A percentile compares a stretch with the other conserved stretches of the same genome.
These are phyloP conservation scores for Paralvinella palmiformis DNA, from an alignment of 1,140 invertebrate genomes.

Conservation along the genomic window DNA sequence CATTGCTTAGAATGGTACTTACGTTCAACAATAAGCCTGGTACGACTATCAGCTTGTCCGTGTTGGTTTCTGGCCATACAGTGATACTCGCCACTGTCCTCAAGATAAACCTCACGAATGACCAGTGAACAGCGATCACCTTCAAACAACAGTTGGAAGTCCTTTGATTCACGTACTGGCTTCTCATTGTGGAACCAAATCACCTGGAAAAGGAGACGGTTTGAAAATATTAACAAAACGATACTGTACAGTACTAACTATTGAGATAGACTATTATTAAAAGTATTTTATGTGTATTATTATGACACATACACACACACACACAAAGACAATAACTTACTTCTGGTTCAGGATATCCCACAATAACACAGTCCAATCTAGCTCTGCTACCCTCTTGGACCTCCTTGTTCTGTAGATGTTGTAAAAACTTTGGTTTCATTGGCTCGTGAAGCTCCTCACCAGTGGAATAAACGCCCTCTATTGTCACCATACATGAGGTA, in stretches of 20 bases:
- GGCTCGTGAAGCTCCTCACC: slow-evolving; percentile 40
- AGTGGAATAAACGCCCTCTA: slow-evolving; percentile 35
- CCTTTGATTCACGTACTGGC: slow-evolving; percentile 45
- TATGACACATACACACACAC: not conserved
- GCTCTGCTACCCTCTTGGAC: slow-evolving; percentile 53
- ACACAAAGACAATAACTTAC: slow-evolving; percentile 21
- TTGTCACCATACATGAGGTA: slow-evolving; percentile 37
- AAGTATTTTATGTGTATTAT: not conserved
- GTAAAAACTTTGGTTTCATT: slow-evolving; percentile 65
- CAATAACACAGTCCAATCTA: slow-evolving; percentile 51
- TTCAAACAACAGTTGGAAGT: slow-evolving; percentile 46
- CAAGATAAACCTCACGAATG: slow-evolving; percentile 47
- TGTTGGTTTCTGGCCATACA: slow-evolving; percentile 48
- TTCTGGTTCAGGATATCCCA: slow-evolving; percentile 52
- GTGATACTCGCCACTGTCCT: slow-evolving; percentile 51
- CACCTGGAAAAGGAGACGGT: slow-evolving; percentile 27
- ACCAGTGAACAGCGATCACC: slow-evolving; percentile 49
- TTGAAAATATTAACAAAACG: too few relatives aligned
- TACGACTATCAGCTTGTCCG: slow-evolving; percentile 47
- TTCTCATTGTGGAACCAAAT: slow-evolving; percentile 48
- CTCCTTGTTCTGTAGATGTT: slow-evolving; percentile 63
- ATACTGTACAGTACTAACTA: not conserved
- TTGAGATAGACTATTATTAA: not conserved
- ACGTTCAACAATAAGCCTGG: slow-evolving; percentile 48
- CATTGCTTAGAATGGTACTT: too few relatives aligned